These are phyloP conservation scores for Stegodyphus dumicola DNA, from an alignment of 1,140 invertebrate genomes.

Conservation along the genomic window DNA sequence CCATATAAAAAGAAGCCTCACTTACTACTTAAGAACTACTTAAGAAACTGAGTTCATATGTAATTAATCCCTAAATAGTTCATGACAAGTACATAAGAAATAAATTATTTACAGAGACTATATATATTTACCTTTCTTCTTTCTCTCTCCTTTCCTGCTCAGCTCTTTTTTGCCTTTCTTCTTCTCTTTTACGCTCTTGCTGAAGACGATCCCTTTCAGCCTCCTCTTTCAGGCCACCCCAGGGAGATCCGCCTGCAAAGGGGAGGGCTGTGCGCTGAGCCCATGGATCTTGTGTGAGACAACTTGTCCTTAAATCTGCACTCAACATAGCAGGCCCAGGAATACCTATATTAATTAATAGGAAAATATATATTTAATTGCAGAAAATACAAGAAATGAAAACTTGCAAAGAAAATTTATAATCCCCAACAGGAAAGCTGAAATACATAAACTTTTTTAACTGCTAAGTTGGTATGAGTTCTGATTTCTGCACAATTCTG, in stretches of 20 bases:
- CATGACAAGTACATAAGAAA: too few relatives aligned
- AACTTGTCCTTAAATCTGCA: conserved; percentile 27
- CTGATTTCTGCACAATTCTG: too few relatives aligned
- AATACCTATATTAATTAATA: not conserved
- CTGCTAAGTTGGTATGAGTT: too few relatives aligned
- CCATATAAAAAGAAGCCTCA: too few relatives aligned
- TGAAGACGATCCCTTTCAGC: conserved; percentile 60
- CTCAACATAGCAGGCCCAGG: conserved; percentile 34
- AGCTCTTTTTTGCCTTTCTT: conserved; percentile 41
- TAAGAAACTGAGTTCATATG: too few relatives aligned
- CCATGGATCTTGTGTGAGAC: conserved; percentile 74
- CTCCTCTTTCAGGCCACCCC: conserved; percentile 63
- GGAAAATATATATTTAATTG: not conserved
- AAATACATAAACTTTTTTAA: too few relatives aligned
- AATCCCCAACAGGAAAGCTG: too few relatives aligned
- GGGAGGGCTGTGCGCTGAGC: conserved; percentile 75
- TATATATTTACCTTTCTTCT: conserved; percentile 36
- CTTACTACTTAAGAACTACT: too few relatives aligned
- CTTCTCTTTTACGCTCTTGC: conserved; percentile 15
- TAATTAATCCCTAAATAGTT: too few relatives aligned
- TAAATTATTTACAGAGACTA: not conserved
- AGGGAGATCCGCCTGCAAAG: conserved; percentile 68
- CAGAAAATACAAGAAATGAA: not conserved
- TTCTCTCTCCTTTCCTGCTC: conserved; percentile 50
- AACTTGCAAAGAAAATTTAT: too few relatives aligned